A percentile compares a stretch with the other conserved stretches of the same genome.
These are phyloP conservation scores for Sycobia sp. DNA, from an alignment of 1,140 invertebrate species.

Conservation along the genomic window DNA sequence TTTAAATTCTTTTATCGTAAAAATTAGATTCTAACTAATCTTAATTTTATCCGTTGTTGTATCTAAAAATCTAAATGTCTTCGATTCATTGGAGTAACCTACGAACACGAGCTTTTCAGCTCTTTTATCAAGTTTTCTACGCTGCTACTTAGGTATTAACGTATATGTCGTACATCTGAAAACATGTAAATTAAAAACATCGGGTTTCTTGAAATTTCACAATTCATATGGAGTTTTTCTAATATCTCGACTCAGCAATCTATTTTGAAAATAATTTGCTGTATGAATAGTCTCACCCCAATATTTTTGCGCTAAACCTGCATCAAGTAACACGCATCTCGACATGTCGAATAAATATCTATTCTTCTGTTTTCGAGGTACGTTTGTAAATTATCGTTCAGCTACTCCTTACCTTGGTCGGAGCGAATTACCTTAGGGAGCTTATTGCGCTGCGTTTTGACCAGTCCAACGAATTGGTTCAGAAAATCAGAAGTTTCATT, in stretches of 20 bases:
- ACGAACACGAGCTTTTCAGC: neutral
- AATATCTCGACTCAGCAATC: slow-evolving; percentile 1
- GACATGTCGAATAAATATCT: neutral
- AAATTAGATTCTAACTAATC: slow-evolving; percentile 43
- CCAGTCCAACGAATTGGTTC: neutral
- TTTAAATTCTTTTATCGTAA: slow-evolving; percentile 34
- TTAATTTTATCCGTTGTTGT: slow-evolving; percentile 40
- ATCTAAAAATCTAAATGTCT: slow-evolving; percentile 28
- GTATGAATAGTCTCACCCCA: slow-evolving; percentile 57
- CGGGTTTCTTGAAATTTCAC: neutral
- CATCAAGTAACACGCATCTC: slow-evolving; percentile 2
- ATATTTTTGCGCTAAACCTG: slow-evolving; percentile 28
- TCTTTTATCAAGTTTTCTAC: neutral
- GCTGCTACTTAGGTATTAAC: neutral
- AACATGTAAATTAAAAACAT: neutral
- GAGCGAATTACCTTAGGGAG: neutral
- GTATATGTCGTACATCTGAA: slow-evolving; percentile 7
- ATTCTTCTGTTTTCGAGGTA: slow-evolving; percentile 28
- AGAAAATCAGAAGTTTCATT: neutral
- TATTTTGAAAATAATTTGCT: slow-evolving; percentile 51
- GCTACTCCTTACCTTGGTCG: slow-evolving; percentile 33
- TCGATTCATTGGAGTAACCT: neutral
- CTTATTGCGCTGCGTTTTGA: slow-evolving; percentile 30
- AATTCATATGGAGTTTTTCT: slow-evolving; percentile 35
- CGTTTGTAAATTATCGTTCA: slow-evolving; percentile 20